Base-by-base conservation (phyloP, 2,797 vertebrate genomes). In the Lindbergichthys nudifrons region DNA sequence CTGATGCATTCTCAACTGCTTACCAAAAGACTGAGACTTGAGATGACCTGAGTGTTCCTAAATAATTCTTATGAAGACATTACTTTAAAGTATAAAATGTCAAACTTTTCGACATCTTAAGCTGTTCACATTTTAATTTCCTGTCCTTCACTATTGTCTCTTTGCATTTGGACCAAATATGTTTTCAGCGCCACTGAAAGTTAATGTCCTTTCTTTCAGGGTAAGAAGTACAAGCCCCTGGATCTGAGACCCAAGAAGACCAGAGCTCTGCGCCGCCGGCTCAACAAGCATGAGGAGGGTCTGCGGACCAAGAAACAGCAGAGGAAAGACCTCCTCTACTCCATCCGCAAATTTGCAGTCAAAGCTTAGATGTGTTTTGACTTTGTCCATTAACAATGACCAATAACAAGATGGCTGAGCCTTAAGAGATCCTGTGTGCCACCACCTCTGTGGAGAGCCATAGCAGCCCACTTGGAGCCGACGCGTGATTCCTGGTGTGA, bases 221-320 rank as follows among this genome's bases (percentile, higher is more conserved):
- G 97, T 47, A 99, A 99, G 89, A 99, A 99, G 90, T 99, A 99
- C 90, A 99, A 99, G 89, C 98, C 98, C 43, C 91, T 99, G 47
- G 98, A 99, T 48, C 93, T 99, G 94, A 96, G 98, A 87, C 98
- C 98, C 67, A 99, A 96, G 95, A 99, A 99, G 94, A 99, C 98
- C 1, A 95, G 98, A 10, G 98, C 98, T 77, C 95, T 99, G 91
- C 96, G 98, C 7, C 96, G 98, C 66, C 85, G 94, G 14, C 94
- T 99, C 68, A 99, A 96, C 80, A 99, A 97, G 71, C 96, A 98
- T 0, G 98, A 99, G 72, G 93, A 96, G 88, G 93, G 93, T 71
- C 94, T 99, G 83, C 96, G 96, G 88, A 99, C 97, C 72, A 99
- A 97, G 91, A 99, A 99, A 77, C 97, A 96, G 95, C 97, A 97